Base-by-base conservation (phyloP, 2,797 vertebrate species). In the Vireo griseus region DNA sequence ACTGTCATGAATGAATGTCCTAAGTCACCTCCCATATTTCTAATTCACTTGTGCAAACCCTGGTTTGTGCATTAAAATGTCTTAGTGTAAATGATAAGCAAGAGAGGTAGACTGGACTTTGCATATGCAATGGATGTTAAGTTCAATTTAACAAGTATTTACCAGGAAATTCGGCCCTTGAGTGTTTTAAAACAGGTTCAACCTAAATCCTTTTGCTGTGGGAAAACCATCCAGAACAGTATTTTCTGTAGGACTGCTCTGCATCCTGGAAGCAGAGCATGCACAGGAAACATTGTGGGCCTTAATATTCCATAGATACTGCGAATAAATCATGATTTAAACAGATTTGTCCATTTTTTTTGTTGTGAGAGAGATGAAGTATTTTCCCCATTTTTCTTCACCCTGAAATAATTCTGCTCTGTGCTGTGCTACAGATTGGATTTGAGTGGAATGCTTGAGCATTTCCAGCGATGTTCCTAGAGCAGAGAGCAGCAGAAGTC, bases 251-350 rank as follows among this genome's bases (percentile, higher is more conserved):
- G 1, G 1, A 75, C 14, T 5, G 5, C 13, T 52, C 33, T 35
- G 29, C 9, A 59, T 33, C 22, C 25, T 40, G 35, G 18, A 63
- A 68, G 8, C 0, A 0, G 3, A 85, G 9, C 5, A 3, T 3
- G 15, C 42, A 61, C 5, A 42, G 22, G 13, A 88, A 65, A 63
- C 2, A 2, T 5, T 35, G 17, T 2, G 1, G 21, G 21, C 20
- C 19, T 86, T 44, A 35, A 45, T 3, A 35, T 39, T 50, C 57
- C 51, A 20, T 0, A 72, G 28, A 28, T 28, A 40, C 4, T 18
- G 47, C 18, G 19, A 79, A 85, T 39, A 88, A 84, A 72, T 33
- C 1, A 20, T 2, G 0, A 74, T 76, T 81, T 65, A 37, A 91
- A 81, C 18, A 63, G 22, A 71, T 47, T 19, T 44, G 7, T 13